Evolutionary conservation across 2,888 invertebrate species (phyloP), one percentile per base, ranked within the genome.

Genomic region (Tiliacea aurago): DNA sequence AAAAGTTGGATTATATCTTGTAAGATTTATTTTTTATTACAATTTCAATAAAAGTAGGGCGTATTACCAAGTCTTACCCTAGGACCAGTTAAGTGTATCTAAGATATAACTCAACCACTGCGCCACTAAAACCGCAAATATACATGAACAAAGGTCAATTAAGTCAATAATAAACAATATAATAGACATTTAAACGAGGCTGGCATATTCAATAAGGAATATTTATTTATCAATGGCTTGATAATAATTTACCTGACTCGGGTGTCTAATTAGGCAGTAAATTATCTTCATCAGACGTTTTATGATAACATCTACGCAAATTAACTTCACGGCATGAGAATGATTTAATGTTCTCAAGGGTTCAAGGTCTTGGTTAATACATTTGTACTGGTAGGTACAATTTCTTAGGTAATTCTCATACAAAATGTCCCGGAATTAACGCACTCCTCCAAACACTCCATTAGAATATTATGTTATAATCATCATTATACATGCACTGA

Each of bases 241-340:
- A 70, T 49, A 55, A 51, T 68, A 37, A 55, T 49, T 49, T 47
- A 23, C 53, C 13, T 13, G 13, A 4, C 55, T 45, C 13, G 1
- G 18, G 11, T 55, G 67, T 64, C 78, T 82, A 77, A 82, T 80
- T 68, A 72, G 41, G 68, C 47, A 51, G 28, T 65, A 78, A 80
- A 82, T 78, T 67, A 81, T 64, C 11, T 41, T 23, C 23, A 68
- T 55, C 41, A 58, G 71, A 63, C 53, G 45, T 61, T 82, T 77
- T 78, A 61, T 61, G 45, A 68, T 56, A 56, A 37, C 20, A 80
- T 58, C 45, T 64, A 56, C 49, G 49, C 51, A 67, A 70, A 70
- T 70, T 51, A 65, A 33, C 37, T 74, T 65, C 37, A 74, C 33
- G 45, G n/a, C 37, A 15, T 63, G 28, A 45, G 20, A 68, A 55